Evolutionary conservation across 2,113 vertebrate species (phyloP).

Genomic region (Halichoeres trimaculatus): DNA sequence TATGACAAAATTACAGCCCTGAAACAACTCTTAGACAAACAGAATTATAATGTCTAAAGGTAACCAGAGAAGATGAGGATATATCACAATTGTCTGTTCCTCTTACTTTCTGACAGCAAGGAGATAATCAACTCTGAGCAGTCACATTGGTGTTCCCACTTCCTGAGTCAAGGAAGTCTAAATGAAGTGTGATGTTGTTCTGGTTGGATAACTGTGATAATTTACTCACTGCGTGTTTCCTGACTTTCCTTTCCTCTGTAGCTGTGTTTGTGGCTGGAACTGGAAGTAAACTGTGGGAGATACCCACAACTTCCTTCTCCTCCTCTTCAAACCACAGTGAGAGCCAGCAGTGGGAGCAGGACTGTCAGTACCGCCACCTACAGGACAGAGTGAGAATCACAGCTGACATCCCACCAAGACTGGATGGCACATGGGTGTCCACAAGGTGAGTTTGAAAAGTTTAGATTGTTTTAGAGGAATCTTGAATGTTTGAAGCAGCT

Average conservation of each 20-base stretch:
- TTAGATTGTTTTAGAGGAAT: background rate
- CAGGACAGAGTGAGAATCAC: conserved; percentile 82
- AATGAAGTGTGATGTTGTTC: conserved; percentile 25
- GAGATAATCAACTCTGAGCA: conserved; percentile 29
- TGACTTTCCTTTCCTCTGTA: conserved; percentile 43
- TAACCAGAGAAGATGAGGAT: conserved; percentile 51
- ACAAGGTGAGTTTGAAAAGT: conserved; percentile 80
- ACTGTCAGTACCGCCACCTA: conserved; percentile 84
- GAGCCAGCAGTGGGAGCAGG: conserved; percentile 81
- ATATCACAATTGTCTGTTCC: conserved; percentile 18
- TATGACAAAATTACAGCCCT: conserved; percentile 52
- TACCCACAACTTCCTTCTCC: conserved; percentile 59
- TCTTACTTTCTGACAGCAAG: conserved; percentile 20
- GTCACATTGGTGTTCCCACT: conserved; percentile 7
- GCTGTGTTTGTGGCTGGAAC: conserved; percentile 70
- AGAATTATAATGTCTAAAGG: conserved; percentile 37
- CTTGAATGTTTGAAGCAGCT: no score
- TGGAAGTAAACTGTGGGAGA: conserved; percentile 80
- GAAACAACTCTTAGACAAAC: conserved; percentile 47
- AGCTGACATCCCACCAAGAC: conserved; percentile 82
- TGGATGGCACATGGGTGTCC: conserved; percentile 91
- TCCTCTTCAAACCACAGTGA: conserved; percentile 64
- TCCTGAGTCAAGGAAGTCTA: conserved; percentile 23
- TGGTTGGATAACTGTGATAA: conserved; percentile 6
- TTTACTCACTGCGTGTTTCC: conserved; percentile 26